These are phyloP conservation scores for Amblyraja radiata DNA, from an alignment of 2,797 vertebrate genomes.

Conservation along the genomic window DNA sequence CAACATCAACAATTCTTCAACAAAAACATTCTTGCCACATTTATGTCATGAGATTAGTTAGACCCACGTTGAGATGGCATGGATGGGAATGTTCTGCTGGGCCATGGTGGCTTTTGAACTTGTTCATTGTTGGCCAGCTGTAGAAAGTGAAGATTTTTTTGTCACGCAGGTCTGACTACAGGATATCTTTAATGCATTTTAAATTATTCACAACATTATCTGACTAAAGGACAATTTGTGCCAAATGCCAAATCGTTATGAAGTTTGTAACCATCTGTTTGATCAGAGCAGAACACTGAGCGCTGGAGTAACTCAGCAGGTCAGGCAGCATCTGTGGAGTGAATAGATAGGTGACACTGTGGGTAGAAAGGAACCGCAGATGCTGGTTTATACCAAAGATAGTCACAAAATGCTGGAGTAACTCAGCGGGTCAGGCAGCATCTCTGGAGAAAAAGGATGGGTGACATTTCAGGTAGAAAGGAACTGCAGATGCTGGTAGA, in stretches of 20 bases:
- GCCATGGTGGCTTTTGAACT: background rate
- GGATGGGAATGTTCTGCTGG: background rate
- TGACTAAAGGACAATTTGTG: background rate
- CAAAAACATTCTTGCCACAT: background rate
- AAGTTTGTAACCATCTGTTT: conserved; percentile 16
- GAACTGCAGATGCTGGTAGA: too few relatives aligned
- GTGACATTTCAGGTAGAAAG: too few relatives aligned
- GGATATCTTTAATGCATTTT: background rate
- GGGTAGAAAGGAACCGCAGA: too few relatives aligned
- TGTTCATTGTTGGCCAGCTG: background rate
- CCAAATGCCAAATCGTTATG: background rate
- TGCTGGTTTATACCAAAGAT: too few relatives aligned
- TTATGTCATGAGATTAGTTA: background rate
- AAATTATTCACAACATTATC: too few relatives aligned
- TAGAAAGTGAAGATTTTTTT: background rate
- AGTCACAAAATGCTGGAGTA: too few relatives aligned
- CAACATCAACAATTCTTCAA: background rate
- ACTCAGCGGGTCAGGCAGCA: too few relatives aligned
- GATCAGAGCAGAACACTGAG: background rate
- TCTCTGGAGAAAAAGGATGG: too few relatives aligned
- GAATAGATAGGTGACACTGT: too few relatives aligned
- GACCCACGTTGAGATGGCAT: background rate
- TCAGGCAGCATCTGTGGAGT: too few relatives aligned
- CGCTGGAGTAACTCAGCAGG: too few relatives aligned
- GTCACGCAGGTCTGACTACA: background rate